Percentiles rank a stretch among this genome's conserved stretches.
Conservation (phyloP, 2,113 vertebrate genomes). For the Mustelus asterias region DNA sequence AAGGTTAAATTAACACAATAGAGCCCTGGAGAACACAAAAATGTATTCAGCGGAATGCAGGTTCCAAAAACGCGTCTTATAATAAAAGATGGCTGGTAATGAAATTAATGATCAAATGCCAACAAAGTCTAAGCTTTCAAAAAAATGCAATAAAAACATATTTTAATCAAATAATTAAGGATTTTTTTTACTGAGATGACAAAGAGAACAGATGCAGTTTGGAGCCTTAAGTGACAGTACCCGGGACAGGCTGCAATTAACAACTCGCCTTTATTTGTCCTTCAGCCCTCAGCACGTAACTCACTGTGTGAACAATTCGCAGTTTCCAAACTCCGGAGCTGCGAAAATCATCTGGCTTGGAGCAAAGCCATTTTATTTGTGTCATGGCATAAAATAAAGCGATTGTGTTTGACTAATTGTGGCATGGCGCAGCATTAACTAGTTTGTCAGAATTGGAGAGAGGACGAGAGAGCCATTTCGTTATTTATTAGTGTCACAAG, state of each 20-base stretch:
- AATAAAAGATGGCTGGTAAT: not conserved
- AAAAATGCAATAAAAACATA: not conserved
- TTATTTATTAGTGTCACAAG: no score
- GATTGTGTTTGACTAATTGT: conserved; percentile 70
- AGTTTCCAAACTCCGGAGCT: conserved; percentile 56
- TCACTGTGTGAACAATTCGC: conserved; percentile 62
- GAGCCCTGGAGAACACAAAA: not conserved
- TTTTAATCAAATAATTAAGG: not conserved
- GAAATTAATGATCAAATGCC: not conserved
- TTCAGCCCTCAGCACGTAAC: conserved; percentile 49
- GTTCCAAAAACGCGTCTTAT: not conserved
- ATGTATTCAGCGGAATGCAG: not conserved
- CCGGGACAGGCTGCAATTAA: not conserved
- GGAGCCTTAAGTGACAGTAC: not conserved
- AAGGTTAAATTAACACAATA: not conserved
- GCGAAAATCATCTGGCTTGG: conserved; percentile 66
- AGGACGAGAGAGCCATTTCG: not conserved
- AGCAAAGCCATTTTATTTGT: conserved; percentile 65
- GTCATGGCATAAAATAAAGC: conserved; percentile 46
- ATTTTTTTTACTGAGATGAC: not conserved
- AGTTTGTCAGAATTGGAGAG: conserved; percentile 38
- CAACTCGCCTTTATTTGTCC: not conserved
- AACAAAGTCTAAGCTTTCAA: not conserved
- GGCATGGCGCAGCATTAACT: conserved; percentile 59
- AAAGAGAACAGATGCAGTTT: not conserved